phyloP scores from a whole-genome alignment of 1,140 invertebrate species.

The Ganaspis sp. region DNA sequence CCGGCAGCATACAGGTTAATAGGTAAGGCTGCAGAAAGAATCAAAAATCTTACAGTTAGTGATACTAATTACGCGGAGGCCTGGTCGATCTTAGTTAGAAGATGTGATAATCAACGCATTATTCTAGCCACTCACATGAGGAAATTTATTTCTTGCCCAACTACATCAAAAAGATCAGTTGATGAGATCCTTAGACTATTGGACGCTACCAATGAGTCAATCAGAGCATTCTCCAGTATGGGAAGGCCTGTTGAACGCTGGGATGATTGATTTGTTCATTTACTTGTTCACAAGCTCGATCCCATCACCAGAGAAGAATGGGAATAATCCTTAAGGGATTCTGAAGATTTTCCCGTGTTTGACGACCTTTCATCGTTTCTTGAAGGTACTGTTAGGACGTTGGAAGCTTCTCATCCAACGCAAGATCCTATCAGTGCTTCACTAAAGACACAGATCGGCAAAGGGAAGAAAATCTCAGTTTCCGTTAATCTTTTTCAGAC shows the following conservation, averaged over 20 bases:
- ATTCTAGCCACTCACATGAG: neutral
- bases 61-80: constrained; percentile 15
- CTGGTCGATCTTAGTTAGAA: neutral
- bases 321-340: neutral
- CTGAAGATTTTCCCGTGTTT: neutral
- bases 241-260: neutral
- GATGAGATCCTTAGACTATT: neutral
- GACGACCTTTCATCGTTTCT: neutral
- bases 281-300: constrained; percentile 26
- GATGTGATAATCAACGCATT: neutral
- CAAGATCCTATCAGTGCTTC: neutral
- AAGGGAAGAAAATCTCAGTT: neutral
- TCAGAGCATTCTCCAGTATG: neutral
- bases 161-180: neutral
- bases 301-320: constrained; percentile 9
- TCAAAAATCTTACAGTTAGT: neutral
- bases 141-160: neutral
- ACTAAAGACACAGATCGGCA: neutral
- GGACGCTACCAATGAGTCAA: neutral
- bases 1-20: too few species aligned
- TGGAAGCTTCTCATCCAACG: neutral
- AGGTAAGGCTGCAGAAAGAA: neutral
- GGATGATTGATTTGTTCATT: constrained; percentile 26
- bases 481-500: neutral
- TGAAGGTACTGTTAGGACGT: neutral